Evolutionary conservation across 1,140 invertebrate genomes (phyloP).

Genomic region (Drosophila guanche): DNA sequence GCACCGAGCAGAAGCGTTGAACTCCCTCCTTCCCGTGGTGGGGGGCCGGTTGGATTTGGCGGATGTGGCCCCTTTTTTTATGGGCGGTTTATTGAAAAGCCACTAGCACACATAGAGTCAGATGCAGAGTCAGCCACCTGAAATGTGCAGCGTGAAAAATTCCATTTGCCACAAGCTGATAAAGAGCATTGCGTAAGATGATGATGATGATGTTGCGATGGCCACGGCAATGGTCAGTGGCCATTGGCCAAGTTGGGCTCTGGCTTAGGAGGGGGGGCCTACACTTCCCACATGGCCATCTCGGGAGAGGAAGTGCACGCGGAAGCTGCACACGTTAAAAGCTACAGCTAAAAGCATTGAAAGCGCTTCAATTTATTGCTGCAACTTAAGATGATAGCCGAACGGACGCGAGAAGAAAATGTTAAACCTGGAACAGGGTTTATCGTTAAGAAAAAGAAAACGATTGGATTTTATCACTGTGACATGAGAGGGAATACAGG

Average conservation of each 20-base stretch:
- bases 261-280: not conserved
- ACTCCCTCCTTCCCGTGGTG: slow-evolving; percentile 24
- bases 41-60: no score
- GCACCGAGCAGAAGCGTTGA: slow-evolving; percentile 18
- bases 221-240: slow-evolving; percentile 30
- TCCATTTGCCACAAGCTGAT: slow-evolving; percentile 6
- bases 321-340: slow-evolving; percentile 33
- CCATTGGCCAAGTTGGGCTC: slow-evolving; percentile 43
- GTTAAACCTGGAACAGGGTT: no score
- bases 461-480: no score
- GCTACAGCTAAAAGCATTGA: slow-evolving; percentile 43
- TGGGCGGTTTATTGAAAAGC: slow-evolving; percentile 68
- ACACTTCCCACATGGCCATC: slow-evolving; percentile 40
- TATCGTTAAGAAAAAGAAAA: no score
- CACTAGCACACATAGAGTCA: slow-evolving; percentile 20
- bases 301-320: slow-evolving; percentile 33
- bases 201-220: slow-evolving; percentile 11
- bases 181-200: slow-evolving; percentile 58
- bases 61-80: slow-evolving; percentile 53
- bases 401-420: slow-evolving; percentile 15
- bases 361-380: slow-evolving; percentile 37
- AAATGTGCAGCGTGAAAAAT: slow-evolving; percentile 19
- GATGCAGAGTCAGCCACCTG: slow-evolving; percentile 12
- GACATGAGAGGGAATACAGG: no score
- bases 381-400: slow-evolving; percentile 38